Evolutionary conservation across 1,140 invertebrate genomes (phyloP).

Genomic region (Mycetomoellerius zeteki): DNA sequence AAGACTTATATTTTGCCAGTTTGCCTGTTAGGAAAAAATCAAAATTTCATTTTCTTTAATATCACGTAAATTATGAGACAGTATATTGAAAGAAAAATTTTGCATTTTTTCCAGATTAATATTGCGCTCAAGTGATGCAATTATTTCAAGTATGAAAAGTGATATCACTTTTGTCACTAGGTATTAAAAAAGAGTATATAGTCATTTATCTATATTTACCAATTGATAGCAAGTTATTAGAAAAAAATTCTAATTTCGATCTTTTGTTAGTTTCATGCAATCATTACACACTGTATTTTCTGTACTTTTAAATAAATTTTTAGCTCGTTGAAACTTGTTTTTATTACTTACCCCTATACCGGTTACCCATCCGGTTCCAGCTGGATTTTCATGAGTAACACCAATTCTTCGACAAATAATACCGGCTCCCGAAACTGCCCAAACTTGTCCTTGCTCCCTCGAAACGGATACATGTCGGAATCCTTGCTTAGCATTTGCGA

Average conservation of each 20-base stretch:
- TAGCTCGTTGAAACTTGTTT: slow-evolving; percentile 1
- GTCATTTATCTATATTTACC: not conserved
- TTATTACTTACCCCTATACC: slow-evolving; percentile 89
- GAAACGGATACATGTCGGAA: slow-evolving; percentile 90
- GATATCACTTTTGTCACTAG: slow-evolving; percentile 52
- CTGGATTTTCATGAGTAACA: slow-evolving; percentile 90
- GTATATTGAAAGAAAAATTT: not conserved
- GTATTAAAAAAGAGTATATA: slow-evolving; percentile 26
- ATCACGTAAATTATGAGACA: not conserved
- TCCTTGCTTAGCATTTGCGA: slow-evolving; percentile 85
- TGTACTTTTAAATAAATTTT: not conserved
- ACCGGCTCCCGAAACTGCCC: slow-evolving; percentile 92
- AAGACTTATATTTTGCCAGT: slow-evolving; percentile 85
- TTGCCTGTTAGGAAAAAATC: slow-evolving; percentile 80
- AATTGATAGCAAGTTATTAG: not conserved
- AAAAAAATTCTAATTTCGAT: not conserved
- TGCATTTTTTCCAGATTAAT: not conserved
- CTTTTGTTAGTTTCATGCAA: not conserved
- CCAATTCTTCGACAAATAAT: slow-evolving; percentile 91
- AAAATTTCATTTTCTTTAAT: slow-evolving; percentile 23
- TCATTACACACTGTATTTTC: not conserved
- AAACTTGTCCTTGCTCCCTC: slow-evolving; percentile 88
- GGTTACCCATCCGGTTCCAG: slow-evolving; percentile 92
- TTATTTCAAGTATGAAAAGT: not conserved
- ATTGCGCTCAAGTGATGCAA: not conserved